These are phyloP conservation scores for Cryptocephalus primarius DNA, from an alignment of 2,888 invertebrate species.

Conservation along the genomic window DNA sequence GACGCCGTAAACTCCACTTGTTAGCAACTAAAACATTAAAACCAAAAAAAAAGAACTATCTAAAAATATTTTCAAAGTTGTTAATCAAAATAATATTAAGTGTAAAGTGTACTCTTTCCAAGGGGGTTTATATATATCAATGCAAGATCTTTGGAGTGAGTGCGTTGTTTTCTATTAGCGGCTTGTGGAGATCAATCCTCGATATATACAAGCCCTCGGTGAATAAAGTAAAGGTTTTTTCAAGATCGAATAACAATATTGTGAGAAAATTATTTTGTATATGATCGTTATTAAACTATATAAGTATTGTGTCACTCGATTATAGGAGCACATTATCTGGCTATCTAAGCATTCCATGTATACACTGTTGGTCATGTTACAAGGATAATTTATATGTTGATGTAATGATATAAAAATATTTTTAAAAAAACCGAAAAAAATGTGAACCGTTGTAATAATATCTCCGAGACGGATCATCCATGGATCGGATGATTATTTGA, in stretches of 20 bases:
- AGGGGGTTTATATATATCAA: conserved; percentile 6
- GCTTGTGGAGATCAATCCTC: no score
- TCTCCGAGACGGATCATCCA: conserved; percentile 14
- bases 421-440: conserved; percentile 37
- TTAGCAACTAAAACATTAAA: conserved; percentile 26
- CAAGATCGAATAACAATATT: conserved; percentile 22
- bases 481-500: conserved; percentile 30
- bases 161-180: no score
- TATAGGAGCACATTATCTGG: conserved; percentile 41
- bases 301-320: conserved; percentile 28
- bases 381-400: conserved; percentile 41
- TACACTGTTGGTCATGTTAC: conserved; percentile 42
- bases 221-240: conserved; percentile 20
- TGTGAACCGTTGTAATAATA: conserved; percentile 25
- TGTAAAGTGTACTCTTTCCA: conserved; percentile 17
- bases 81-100: conserved; percentile 35
- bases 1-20: conserved; percentile 30
- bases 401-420: conserved; percentile 35
- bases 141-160: no score
- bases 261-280: conserved; percentile 36
- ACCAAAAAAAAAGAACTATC: conserved; percentile 9
- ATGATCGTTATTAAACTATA: conserved; percentile 27
- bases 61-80: conserved; percentile 37
- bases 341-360: conserved; percentile 36
- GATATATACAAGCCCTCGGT: conserved; percentile 18